A percentile compares a stretch with the other conserved stretches of the same genome.
These are phyloP conservation scores for Drosophila borborema DNA, from an alignment of 2,888 invertebrate genomes.

Conservation along the genomic window DNA sequence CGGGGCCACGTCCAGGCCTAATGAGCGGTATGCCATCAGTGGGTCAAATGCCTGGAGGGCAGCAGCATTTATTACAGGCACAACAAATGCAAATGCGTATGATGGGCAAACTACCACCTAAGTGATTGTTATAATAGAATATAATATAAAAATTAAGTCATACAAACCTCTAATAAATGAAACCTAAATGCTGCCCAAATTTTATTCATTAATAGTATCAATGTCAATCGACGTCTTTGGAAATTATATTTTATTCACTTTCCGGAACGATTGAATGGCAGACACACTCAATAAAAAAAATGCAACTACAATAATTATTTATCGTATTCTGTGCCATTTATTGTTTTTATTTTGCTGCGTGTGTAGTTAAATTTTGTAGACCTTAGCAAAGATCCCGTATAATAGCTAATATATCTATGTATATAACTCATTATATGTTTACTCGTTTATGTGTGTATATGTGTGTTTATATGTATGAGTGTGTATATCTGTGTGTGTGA, in stretches of 20 bases:
- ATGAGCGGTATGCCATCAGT: conserved; percentile 59
- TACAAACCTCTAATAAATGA: conserved; percentile 18
- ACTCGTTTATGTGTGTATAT: conserved; percentile 12
- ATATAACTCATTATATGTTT: conserved; percentile 50
- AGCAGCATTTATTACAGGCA: conserved; percentile 85
- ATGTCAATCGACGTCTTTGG: not conserved
- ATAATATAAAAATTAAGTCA: conserved; percentile 20
- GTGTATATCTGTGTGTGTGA: conserved; percentile 7
- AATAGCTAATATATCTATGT: conserved; percentile 62
- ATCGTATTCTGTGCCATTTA: conserved; percentile 73
- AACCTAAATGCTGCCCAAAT: not conserved
- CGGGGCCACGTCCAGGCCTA: conserved; percentile 46
- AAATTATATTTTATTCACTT: not conserved
- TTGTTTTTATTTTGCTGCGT: conserved; percentile 68
- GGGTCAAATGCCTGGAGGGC: conserved; percentile 81
- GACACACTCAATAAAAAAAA: not conserved
- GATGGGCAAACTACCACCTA: conserved; percentile 76
- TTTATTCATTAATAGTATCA: too few relatives aligned
- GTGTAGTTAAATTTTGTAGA: conserved; percentile 58
- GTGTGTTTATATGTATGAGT: conserved; percentile 10
- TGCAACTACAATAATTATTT: not conserved
- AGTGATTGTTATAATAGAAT: conserved; percentile 38
- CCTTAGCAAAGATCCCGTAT: conserved; percentile 44
- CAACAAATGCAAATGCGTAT: conserved; percentile 87
- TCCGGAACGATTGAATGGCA: not conserved